Conservation (phyloP, 2,113 vertebrate genomes). For the Brachypteracias leptosomus region DNA sequence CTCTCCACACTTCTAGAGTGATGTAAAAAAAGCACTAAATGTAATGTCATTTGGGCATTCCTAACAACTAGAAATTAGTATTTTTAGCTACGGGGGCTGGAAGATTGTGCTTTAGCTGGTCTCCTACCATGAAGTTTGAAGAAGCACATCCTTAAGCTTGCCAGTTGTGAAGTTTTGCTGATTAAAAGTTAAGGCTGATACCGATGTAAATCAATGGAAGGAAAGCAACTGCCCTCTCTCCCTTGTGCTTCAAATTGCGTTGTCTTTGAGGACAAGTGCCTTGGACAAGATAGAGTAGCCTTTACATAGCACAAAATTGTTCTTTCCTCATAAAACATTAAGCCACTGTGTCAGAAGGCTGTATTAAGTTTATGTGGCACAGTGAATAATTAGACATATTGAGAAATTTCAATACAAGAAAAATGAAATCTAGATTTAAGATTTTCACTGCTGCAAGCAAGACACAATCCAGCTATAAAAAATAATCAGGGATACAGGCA, state of each 20-base stretch:
- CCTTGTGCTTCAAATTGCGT: background rate
- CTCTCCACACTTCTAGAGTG: background rate
- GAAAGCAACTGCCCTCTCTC: background rate
- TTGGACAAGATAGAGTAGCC: background rate
- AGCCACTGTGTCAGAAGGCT: background rate
- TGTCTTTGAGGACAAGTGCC: background rate
- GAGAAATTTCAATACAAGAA: background rate
- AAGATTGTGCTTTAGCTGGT: background rate
- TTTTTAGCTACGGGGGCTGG: background rate
- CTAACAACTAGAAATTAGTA: background rate
- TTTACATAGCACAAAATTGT: background rate
- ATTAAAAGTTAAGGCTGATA: background rate
- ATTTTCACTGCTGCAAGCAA: background rate
- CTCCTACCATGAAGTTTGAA: background rate
- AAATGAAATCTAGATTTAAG: background rate
- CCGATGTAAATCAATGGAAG: background rate
- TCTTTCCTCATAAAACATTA: background rate
- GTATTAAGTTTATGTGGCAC: background rate
- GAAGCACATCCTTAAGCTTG: background rate
- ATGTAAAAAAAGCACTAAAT: background rate
- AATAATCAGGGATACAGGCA: too few species aligned
- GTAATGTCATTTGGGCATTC: background rate
- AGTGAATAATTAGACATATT: background rate
- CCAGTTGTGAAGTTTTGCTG: background rate
- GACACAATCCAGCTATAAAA: background rate